Base-by-base conservation (phyloP, 2,888 invertebrate species). In the Hemistola chrysoprasaria region DNA sequence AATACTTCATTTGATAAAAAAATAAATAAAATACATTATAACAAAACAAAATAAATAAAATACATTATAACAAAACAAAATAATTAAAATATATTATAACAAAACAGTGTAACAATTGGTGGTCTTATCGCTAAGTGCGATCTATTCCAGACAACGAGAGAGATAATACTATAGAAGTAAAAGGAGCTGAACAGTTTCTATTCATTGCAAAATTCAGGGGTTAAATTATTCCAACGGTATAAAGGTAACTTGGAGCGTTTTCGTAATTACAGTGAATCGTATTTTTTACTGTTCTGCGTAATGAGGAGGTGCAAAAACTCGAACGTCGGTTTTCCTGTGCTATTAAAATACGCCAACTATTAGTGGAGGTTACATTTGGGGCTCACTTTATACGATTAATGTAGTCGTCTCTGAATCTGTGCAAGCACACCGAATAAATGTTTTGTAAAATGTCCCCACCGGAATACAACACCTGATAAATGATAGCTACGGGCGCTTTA, bases 391-490 rank as follows among this genome's bases (percentile, higher is more conserved):
- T 46, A 59, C 71, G 65, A 78, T 78, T 75, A 77, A 78, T 80
- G 71, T 63, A 49, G 59, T 68, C 63, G 62, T 65, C 59, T 71
- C 73, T 74, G 71, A 81, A 79, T 77, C 77, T 71, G 64, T 57
- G 62, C 66, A 61, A 62, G 65, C 59, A 57, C 55, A 63, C 57
- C 66, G 71, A 78, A 80, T 76, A 78, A 80, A 81, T 75, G 74
- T 71, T 76, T 72, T 72, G 72, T 71, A 69, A 77, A 76, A 73
- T 70, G 71, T 73, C 65, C 75, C 66, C 72, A 52, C 61, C 56
- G 71, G 71, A 64, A 65, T 65, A 72, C 72, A 71, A 68, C 75
- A 77, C 71, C 77, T 79, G 80, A 82, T 79, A 79, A 82, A 81
- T 75, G 70, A 78, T 77, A 59, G 75, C 78, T 69, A 62, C 64